Evolutionary conservation across 1,140 invertebrate genomes (phyloP).

Genomic region (Cotesia typhae): DNA sequence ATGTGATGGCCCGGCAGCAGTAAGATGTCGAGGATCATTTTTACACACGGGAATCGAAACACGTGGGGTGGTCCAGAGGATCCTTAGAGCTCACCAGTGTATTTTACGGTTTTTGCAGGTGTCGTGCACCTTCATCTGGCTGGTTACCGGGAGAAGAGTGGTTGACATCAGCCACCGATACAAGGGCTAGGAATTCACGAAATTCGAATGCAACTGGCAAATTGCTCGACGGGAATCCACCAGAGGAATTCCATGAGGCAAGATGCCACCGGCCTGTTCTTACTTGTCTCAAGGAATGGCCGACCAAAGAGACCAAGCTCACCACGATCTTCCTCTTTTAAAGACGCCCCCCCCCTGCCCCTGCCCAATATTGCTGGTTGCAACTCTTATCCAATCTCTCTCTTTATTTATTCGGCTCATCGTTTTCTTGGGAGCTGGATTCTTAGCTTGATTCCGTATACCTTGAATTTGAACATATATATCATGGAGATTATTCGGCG

Average conservation of each 20-base stretch:
- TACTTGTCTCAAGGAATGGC: constrained; percentile 48
- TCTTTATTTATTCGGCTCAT: not conserved
- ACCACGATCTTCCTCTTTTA: constrained; percentile 2
- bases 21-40: not conserved
- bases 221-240: constrained; percentile 55
- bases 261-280: constrained; percentile 59
- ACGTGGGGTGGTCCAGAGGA: constrained; percentile 14
- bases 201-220: constrained; percentile 62
- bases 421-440: not conserved
- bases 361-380: too few relatives aligned
- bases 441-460: too few relatives aligned
- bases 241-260: constrained; percentile 58
- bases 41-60: constrained; percentile 3
- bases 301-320: constrained; percentile 19
- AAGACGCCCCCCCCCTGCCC: not conserved
- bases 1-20: not conserved
- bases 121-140: constrained; percentile 41
- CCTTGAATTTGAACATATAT: too few relatives aligned
- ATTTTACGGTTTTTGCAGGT: constrained; percentile 50
- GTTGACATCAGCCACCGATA: constrained; percentile 49
- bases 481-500: not conserved
- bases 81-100: not conserved
- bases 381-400: not conserved
- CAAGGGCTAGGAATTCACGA: constrained; percentile 61
- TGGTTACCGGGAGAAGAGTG: constrained; percentile 30